Evolutionary conservation across 1,140 invertebrate species (phyloP), one percentile per base, ranked within the genome.

Genomic region (Macrosteles quadrilineatus): DNA sequence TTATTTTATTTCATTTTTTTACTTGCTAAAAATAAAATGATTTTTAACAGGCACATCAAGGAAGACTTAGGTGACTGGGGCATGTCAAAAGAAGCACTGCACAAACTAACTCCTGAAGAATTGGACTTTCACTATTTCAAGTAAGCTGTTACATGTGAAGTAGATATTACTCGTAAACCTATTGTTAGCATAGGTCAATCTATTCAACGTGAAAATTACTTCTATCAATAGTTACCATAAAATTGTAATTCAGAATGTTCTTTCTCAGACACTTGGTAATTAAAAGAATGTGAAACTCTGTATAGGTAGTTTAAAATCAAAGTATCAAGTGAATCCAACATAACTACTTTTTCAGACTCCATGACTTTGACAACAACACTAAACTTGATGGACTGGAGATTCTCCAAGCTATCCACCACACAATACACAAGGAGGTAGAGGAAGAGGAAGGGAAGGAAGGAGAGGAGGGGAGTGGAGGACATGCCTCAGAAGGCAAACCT

Each of bases 341-440:
- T n/a, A n/a, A n/a, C n/a, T n/a, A n/a, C n/a, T n/a, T n/a, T 66
- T 66, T 85, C 73, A 91, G 91, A 75, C 78, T 90, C 12, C 93
- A 95, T 73, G 93, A 95, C 76, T 87, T 87, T 73, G 91, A 94
- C 75, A 90, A 88, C 74, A 93, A 95, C 77, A 88, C 85, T 0
- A 89, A 88, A 77, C 80, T 94, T 62, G 93, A 95, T 79, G 92
- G 92, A 11, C 79, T 94, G 55, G 92, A 95, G 82, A 85, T 94
- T 71, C 78, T 93, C 40, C 78, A 81, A 43, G 85, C 85, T 0
- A 80, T 83, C 55, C 78, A 76, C 2, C 84, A 86, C 72, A 79
- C 82, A 19, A 66, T 81, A 21, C 79, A 82, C 9, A 71, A 75
- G 6, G 76, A 80, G 3, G 50, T 17, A n/a, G 53, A 53, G 30